These are phyloP conservation scores for Rotaria socialis DNA, from an alignment of 2,888 invertebrate species.

Conservation along the genomic window DNA sequence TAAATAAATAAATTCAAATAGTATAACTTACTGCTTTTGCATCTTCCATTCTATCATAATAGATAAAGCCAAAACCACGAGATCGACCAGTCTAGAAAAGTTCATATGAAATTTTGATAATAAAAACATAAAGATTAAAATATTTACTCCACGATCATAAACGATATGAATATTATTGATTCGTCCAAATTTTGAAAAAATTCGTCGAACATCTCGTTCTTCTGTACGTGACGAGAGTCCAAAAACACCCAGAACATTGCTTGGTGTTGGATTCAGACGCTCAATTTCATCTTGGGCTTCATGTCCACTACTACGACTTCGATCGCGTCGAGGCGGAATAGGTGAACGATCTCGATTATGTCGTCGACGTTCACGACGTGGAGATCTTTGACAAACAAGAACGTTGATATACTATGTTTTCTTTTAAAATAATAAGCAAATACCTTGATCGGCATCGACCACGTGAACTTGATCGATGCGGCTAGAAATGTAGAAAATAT, in stretches of 20 bases:
- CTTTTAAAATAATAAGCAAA: neutral
- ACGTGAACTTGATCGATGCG: neutral
- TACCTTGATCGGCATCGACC: slow-evolving; percentile 9
- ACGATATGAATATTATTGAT: slow-evolving; percentile 88
- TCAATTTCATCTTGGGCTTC: slow-evolving; percentile 16
- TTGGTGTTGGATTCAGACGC: slow-evolving; percentile 78
- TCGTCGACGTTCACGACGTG: neutral
- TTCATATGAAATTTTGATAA: neutral
- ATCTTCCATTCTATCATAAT: slow-evolving; percentile 79
- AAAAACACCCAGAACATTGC: slow-evolving; percentile 86
- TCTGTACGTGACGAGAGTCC: slow-evolving; percentile 86
- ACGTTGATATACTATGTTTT: neutral
- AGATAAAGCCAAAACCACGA: slow-evolving; percentile 91
- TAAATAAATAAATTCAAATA: slow-evolving; percentile 37
- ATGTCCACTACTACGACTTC: slow-evolving; percentile 32
- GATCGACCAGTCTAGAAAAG: slow-evolving; percentile 76
- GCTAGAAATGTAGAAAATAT: neutral
- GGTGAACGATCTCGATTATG: neutral
- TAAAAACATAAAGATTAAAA: neutral
- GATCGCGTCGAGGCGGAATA: neutral
- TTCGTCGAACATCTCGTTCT: slow-evolving; percentile 81
- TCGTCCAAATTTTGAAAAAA: slow-evolving; percentile 84
- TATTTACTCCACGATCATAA: slow-evolving; percentile 67
- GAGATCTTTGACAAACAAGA: neutral
- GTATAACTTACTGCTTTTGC: slow-evolving; percentile 67